These are phyloP conservation scores for Ecliptopera silaceata DNA, from an alignment of 2,888 invertebrate genomes.

Conservation along the genomic window DNA sequence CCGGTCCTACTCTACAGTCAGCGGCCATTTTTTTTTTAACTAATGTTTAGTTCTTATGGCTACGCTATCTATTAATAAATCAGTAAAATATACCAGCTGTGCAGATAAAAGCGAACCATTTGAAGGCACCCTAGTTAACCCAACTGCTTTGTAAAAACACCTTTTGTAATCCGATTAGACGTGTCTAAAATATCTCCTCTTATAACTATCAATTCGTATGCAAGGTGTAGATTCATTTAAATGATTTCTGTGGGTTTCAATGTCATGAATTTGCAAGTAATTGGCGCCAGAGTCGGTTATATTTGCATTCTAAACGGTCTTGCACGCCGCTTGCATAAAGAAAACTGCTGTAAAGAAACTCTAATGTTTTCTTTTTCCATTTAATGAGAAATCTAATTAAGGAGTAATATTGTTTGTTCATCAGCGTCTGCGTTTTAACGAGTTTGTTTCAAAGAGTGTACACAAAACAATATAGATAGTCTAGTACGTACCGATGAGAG, in stretches of 20 bases:
- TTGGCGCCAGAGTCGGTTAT: conserved; percentile 34
- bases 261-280: conserved; percentile 43
- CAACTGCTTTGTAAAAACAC: background rate
- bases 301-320: conserved; percentile 42
- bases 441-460: conserved; percentile 5
- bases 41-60: no score
- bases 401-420: conserved; percentile 27
- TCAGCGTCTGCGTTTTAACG: conserved; percentile 21
- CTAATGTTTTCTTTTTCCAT: conserved; percentile 27
- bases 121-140: background rate
- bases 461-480: background rate
- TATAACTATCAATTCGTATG: conserved; percentile 38
- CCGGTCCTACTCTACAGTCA: no score
- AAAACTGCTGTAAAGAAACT: conserved; percentile 33
- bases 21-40: no score
- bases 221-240: conserved; percentile 37
- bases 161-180: background rate
- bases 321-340: conserved; percentile 42
- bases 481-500: background rate
- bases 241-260: conserved; percentile 42
- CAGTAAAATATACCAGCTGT: no score
- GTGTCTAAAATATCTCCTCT: conserved; percentile 10
- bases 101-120: background rate
- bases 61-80: no score
- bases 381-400: conserved; percentile 33